These are phyloP conservation scores for Tetranychus piercei DNA, from an alignment of 2,888 invertebrate species.

Conservation along the genomic window DNA sequence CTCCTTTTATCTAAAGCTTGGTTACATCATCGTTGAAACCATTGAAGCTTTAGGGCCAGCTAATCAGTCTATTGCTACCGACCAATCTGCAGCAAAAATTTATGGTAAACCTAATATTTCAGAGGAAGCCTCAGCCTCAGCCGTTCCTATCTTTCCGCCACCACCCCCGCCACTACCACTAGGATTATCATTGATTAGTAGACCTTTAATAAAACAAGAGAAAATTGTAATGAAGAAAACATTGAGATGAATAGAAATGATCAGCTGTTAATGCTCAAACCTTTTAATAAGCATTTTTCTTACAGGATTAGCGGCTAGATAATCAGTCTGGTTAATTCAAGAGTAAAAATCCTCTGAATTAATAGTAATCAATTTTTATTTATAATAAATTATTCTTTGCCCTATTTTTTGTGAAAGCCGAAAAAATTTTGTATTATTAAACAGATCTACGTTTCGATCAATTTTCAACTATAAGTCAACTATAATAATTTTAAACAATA, in stretches of 20 bases:
- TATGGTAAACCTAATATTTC: background rate
- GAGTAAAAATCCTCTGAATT: too few relatives aligned
- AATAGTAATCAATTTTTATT: too few relatives aligned
- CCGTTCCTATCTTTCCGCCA: background rate
- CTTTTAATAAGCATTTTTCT: too few relatives aligned
- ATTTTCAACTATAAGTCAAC: too few relatives aligned
- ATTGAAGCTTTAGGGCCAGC: background rate
- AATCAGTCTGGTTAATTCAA: too few relatives aligned
- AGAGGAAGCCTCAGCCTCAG: background rate
- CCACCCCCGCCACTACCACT: background rate
- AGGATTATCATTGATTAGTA: background rate
- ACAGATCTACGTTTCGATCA: too few relatives aligned
- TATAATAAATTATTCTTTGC: too few relatives aligned
- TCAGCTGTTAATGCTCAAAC: background rate
- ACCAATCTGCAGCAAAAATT: background rate
- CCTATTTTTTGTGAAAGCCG: too few relatives aligned
- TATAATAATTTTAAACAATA: too few relatives aligned
- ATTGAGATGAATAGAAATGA: background rate
- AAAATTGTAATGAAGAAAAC: background rate
- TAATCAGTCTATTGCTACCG: background rate
- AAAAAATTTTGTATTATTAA: too few relatives aligned
- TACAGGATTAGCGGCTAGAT: too few relatives aligned
- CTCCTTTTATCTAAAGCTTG: slow-evolving; percentile 16
- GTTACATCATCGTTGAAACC: slow-evolving; percentile 7
- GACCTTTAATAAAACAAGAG: background rate